Conservation (phyloP, 2,797 vertebrate species). For the Acanthurus tractus region DNA sequence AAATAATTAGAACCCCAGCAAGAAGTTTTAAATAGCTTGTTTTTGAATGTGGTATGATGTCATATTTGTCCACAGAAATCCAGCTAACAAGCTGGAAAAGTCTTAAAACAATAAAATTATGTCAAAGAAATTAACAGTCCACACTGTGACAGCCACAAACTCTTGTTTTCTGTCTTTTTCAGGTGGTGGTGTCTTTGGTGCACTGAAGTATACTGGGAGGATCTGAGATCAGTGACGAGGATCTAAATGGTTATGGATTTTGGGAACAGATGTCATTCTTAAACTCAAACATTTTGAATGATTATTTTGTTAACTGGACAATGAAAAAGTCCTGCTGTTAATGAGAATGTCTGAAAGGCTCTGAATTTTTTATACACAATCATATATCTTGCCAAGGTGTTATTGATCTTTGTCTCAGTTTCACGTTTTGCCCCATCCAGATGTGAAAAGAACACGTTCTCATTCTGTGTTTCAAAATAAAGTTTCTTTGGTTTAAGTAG, state of each 20-base stretch:
- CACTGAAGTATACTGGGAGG: slow-evolving; percentile 71
- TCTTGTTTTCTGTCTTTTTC: slow-evolving; percentile 13
- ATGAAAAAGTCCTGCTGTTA: background rate
- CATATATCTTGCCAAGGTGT: too few species aligned
- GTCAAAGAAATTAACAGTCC: background rate
- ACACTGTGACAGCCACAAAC: background rate
- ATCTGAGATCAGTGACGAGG: slow-evolving; percentile 31
- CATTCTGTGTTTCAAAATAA: too few species aligned
- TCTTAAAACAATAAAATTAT: too few species aligned
- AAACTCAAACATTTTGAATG: background rate
- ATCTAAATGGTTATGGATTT: background rate
- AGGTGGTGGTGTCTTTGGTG: slow-evolving; percentile 81
- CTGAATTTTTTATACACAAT: background rate
- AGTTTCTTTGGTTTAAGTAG: too few species aligned
- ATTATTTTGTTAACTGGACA: slow-evolving; percentile 1
- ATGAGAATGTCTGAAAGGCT: slow-evolving; percentile 43
- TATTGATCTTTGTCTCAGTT: too few species aligned
- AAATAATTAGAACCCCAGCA: too few species aligned
- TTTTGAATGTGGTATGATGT: too few species aligned
- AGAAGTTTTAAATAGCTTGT: too few species aligned
- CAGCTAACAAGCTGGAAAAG: too few species aligned
- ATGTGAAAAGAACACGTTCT: too few species aligned
- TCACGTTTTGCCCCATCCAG: too few species aligned
- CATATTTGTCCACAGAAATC: too few species aligned
- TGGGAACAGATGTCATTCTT: background rate